Base-by-base conservation (phyloP, 2,888 invertebrate species). In the Lordiphosa andalusiaca region DNA sequence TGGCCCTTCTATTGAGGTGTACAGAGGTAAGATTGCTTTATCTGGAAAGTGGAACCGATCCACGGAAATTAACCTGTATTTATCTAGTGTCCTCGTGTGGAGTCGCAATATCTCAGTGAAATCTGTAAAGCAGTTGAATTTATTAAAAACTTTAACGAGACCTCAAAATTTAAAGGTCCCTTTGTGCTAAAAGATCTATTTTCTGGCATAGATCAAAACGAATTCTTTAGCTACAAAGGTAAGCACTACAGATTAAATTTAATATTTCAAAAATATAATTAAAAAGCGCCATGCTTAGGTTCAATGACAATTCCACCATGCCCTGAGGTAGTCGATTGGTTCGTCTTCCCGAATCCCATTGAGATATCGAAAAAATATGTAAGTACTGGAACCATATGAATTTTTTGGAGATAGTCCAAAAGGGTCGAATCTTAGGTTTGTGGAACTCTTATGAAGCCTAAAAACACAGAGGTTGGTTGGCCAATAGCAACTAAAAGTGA, bases 301-400 rank as follows among this genome's bases (percentile, higher is more conserved):
- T 77, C 77, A 0, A 54, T 77, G 0, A 77, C 85, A 9, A 61
- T 75, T 2, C 85, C 85, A 0, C 83, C 85, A 4, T 83, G 72
- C n/a, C 12, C 54, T 2, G 77, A 77, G 38, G 48, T 21, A 21
- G 77, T 67, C 0, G 53, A 62, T 10, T 77, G 85, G 85, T 72
- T 83, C 41, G 70, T 78, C 6, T 83, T 78, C 10, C 41, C 63
- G 1, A 64, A 55, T 0, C 60, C 80, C 1, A 16, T 85, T 12
- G 69, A 75, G 44, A 50, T 77, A 6, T 40, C 71, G 6, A 39
- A 36, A 21, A 33, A 61, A 41, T 6, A 36, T 39, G 76, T 84
- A 47, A 59, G 75, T 39, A 35, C 4, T 1, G 2, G 3, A 33
- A 12, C 21, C 35, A 23, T 0, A 9, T 36, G 12, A 13, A 30